Evolutionary conservation across 2,888 invertebrate species (phyloP), one percentile per base, ranked within the genome.

Genomic region (Mystacides longicornis): DNA sequence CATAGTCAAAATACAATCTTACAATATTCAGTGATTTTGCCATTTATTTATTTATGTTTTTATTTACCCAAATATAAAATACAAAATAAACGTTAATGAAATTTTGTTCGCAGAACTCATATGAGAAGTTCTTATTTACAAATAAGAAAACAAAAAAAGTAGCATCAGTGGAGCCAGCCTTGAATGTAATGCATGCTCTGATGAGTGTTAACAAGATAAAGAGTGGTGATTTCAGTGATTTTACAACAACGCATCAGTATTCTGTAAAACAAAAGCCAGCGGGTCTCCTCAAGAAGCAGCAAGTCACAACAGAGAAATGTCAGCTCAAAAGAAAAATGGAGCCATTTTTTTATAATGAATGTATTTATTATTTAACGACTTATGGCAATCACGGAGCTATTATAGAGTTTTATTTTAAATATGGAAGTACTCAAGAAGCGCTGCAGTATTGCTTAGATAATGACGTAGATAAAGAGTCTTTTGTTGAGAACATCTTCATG

Each of bases 381-480:
- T 94, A 93, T 65, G 93, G 92, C 1, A 86, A 85, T 2, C 85
- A 86, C 65, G 73, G 80, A 0, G 84, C 86, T 9, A 80, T 89
- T 53, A 77, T 93, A 52, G 81, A 82, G 56, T 93, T 93, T 67
- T 85, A 86, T 62, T 78, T 90, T 63, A 83, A 83, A 56, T 85
- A 90, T 62, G 81, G 84, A 14, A 83, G 85, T 62, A 72, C 87
- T 62, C 70, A 74, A 4, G 83, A 85, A 51, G 87, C 89, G 7
- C 72, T 91, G 7, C 74, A 78, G 52, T 88, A 88, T 64, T 82
- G 87, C 52, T 71, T 84, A 16, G 81, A 86, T 20, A 85, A 87
- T 64, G 70, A 81, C 54, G 77, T 89, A 1, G 82, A 83, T 14
- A 74, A 79, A 1, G 89, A 89, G 50, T 72, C 83, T 1, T 90